phyloP scores from a whole-genome alignment of 2,797 vertebrate genomes.

The Eulemur albifrons region DNA sequence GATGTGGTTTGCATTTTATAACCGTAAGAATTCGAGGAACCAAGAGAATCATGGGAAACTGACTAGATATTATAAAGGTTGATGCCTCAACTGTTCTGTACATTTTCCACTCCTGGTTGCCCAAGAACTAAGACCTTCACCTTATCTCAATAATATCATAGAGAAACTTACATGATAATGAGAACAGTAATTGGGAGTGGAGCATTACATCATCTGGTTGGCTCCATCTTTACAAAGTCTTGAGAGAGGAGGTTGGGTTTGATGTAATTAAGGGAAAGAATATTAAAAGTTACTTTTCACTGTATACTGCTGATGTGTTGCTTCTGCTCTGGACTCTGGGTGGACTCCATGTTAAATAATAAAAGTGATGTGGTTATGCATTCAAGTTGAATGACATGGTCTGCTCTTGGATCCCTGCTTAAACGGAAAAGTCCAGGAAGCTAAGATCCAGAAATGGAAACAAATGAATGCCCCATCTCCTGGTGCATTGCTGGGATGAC shows the following conservation, averaged over 20 bases:
- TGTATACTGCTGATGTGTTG: background rate
- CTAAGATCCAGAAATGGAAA: background rate
- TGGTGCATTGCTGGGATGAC: background rate
- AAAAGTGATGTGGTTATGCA: background rate
- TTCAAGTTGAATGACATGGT: background rate
- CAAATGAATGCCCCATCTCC: background rate
- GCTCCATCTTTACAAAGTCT: background rate
- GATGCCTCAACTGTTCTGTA: background rate
- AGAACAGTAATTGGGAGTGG: background rate
- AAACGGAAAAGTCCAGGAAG: background rate
- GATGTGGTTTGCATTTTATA: background rate
- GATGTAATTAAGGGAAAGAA: background rate
- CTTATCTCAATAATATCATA: slow-evolving; percentile 5
- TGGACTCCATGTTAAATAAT: background rate
- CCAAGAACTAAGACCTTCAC: background rate
- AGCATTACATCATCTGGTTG: background rate
- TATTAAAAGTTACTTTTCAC: slow-evolving; percentile 21
- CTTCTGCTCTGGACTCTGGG: background rate
- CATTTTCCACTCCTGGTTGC: background rate
- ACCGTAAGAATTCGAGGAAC: slow-evolving; percentile 3
- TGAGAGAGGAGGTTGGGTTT: background rate
- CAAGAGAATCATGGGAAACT: slow-evolving; percentile 13
- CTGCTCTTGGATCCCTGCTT: background rate
- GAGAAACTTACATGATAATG: background rate
- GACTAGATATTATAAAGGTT: background rate